A percentile compares a stretch with the other conserved stretches of the same genome.
phyloP scores from a whole-genome alignment of 2,888 invertebrate species.

The Epinotia brunnichana region DNA sequence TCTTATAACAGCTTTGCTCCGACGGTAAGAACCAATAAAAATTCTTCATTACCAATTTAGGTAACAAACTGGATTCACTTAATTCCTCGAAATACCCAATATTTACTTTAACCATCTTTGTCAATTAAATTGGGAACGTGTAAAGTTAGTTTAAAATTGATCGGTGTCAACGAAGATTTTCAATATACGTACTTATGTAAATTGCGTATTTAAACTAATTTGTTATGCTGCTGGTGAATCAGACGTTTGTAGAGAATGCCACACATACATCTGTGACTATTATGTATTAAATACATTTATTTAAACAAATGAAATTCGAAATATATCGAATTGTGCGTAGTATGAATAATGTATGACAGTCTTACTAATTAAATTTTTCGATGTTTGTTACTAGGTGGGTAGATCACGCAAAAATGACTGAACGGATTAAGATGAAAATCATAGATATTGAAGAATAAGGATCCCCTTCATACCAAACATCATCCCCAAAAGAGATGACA shows the following conservation, averaged over 20 bases:
- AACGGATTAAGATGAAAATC: no score
- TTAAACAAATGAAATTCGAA: conserved; percentile 12
- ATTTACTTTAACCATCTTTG: conserved; percentile 19
- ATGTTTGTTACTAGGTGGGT: no score
- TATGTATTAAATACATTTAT: conserved; percentile 30
- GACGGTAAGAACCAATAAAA: conserved; percentile 59
- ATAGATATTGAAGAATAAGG: no score
- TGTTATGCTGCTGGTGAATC: conserved; percentile 34
- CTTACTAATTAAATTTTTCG: no score
- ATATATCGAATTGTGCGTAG: background rate
- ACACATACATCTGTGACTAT: conserved; percentile 48
- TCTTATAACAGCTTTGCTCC: conserved; percentile 52
- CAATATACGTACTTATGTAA: conserved; percentile 20
- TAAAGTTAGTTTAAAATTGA: conserved; percentile 11
- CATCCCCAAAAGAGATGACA: no score
- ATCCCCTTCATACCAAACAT: no score
- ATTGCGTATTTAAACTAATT: conserved; percentile 19
- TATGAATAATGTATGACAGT: no score
- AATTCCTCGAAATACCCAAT: conserved; percentile 3
- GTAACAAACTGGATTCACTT: conserved; percentile 39
- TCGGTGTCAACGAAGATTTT: conserved; percentile 32
- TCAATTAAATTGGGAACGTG: conserved; percentile 31
- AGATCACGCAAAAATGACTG: no score
- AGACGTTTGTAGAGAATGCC: conserved; percentile 29
- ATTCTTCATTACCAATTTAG: conserved; percentile 58